Percentiles rank a stretch among this genome's conserved stretches.
Conservation (phyloP, 2,113 vertebrate species). For the Phaethon lepturus region DNA sequence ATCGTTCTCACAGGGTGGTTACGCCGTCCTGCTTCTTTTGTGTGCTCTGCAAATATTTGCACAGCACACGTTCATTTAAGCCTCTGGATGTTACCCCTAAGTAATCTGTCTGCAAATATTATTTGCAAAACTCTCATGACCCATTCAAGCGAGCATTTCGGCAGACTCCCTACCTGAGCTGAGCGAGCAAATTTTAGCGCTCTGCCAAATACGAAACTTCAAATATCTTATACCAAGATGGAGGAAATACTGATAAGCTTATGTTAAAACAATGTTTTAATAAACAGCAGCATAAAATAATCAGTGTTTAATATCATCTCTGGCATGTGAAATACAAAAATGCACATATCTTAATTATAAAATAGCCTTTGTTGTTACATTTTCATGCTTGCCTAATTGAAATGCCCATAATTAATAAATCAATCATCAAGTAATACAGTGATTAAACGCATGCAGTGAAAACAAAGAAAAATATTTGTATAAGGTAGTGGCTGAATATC, state of each 20-base stretch:
- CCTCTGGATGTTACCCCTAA: not conserved
- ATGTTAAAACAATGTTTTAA: conserved; percentile 76
- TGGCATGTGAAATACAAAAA: conserved; percentile 81
- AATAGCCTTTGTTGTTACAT: conserved; percentile 76
- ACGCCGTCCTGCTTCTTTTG: not conserved
- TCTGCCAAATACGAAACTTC: not conserved
- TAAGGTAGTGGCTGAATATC: conserved; percentile 65
- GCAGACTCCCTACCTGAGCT: not conserved
- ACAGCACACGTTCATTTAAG: not conserved
- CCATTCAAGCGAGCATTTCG: not conserved
- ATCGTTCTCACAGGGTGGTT: not conserved
- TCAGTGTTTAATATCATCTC: conserved; percentile 83
- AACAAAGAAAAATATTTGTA: conserved; percentile 66
- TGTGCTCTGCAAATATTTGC: not conserved
- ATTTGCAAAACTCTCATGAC: not conserved
- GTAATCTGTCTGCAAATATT: not conserved
- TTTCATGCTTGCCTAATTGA: conserved; percentile 76
- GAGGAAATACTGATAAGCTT: conserved; percentile 18
- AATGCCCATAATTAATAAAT: conserved; percentile 78
- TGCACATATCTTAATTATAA: conserved; percentile 70
- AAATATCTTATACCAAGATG: not conserved
- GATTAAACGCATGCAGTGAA: conserved; percentile 81
- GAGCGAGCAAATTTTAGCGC: not conserved
- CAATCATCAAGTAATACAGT: conserved; percentile 79
- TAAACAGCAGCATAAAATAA: conserved; percentile 82